Percentiles rank a stretch among this genome's conserved stretches.
Conservation (phyloP, 2,797 vertebrate species). For the Premnoplex brunnescens region DNA sequence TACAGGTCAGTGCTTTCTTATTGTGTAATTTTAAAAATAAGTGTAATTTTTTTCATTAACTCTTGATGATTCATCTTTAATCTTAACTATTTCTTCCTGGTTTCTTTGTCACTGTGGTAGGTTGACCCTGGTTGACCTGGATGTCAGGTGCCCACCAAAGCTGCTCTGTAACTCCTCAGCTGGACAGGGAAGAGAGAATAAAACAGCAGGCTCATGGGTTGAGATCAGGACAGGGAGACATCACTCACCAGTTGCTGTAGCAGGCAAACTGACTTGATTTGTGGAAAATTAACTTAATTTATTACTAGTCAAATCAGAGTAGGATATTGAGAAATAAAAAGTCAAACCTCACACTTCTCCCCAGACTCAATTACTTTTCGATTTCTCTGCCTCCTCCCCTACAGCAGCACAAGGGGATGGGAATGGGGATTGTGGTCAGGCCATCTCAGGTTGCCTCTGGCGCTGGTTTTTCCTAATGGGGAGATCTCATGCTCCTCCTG, state of each 20-base stretch:
- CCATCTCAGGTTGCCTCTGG: background rate
- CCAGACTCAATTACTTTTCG: background rate
- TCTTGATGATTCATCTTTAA: constrained; percentile 15
- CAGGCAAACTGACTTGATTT: background rate
- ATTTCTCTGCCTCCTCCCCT: background rate
- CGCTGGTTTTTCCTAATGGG: background rate
- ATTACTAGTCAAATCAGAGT: background rate
- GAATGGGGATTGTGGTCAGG: background rate
- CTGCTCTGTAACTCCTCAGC: background rate
- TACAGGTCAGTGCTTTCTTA: background rate
- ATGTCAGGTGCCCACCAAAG: background rate
- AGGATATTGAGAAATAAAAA: background rate
- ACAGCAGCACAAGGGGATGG: background rate
- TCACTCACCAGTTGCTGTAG: background rate
- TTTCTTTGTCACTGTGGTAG: background rate
- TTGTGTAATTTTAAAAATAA: background rate
- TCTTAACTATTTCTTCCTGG: background rate
- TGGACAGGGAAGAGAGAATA: background rate
- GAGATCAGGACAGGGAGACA: background rate
- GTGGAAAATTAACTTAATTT: background rate
- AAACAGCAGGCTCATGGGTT: background rate
- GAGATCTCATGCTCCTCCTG: background rate
- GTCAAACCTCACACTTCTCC: background rate
- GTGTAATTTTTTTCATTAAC: background rate
- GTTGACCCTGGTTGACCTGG: background rate